A percentile compares a stretch with the other conserved stretches of the same genome.
Evolutionary conservation across 2,113 vertebrate species (phyloP).

Genomic region (Mus spicilegus): DNA sequence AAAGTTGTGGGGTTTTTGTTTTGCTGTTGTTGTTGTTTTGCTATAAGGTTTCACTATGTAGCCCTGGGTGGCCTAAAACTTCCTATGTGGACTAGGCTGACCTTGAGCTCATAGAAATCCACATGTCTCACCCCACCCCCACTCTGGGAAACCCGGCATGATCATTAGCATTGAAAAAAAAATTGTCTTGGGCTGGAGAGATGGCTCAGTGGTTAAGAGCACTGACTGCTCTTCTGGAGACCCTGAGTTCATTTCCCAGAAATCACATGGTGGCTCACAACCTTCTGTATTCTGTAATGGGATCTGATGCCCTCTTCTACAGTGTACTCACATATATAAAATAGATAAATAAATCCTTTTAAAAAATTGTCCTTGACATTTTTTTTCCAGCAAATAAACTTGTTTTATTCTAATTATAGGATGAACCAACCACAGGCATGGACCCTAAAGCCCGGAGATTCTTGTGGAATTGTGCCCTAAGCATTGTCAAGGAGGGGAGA

Average conservation of each 20-base stretch:
- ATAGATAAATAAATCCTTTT: no score
- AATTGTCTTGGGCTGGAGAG: not conserved
- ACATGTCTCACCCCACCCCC: not conserved
- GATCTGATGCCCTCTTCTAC: no score
- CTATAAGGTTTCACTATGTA: not conserved
- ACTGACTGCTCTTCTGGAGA: no score
- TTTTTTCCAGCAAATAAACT: not conserved
- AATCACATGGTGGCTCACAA: no score
- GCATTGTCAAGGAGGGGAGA: slow-evolving; percentile 95
- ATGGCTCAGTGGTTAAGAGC: no score
- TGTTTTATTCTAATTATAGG: slow-evolving; percentile 85
- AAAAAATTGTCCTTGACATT: not conserved
- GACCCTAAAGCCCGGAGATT: slow-evolving; percentile 97
- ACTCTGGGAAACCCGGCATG: not conserved
- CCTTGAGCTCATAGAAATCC: not conserved
- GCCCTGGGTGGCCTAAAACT: not conserved
- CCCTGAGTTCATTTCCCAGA: no score
- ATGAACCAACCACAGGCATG: slow-evolving; percentile 99
- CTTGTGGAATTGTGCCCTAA: slow-evolving; percentile 96
- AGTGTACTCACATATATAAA: no score
- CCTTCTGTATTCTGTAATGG: no score
- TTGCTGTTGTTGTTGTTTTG: slow-evolving; percentile 10
- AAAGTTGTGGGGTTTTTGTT: not conserved
- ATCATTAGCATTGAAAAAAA: slow-evolving; percentile 12
- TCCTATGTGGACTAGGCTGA: not conserved